These are phyloP conservation scores for Conomelus anceps DNA, from an alignment of 2,888 invertebrate species.

Conservation along the genomic window DNA sequence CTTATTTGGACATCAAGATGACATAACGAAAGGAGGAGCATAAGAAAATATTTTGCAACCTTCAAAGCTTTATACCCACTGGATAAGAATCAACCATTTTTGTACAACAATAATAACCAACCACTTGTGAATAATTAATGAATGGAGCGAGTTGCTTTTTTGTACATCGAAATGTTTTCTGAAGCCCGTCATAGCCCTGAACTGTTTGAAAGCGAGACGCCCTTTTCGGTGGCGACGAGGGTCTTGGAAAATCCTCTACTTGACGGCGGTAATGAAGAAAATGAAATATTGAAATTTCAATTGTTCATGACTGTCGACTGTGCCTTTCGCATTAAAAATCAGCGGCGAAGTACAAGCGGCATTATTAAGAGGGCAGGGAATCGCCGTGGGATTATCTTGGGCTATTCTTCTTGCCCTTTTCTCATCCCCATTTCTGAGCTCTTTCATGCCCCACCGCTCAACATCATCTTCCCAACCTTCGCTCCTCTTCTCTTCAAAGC, in stretches of 20 bases:
- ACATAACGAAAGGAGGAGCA: neutral
- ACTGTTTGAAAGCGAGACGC: neutral
- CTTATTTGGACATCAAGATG: neutral
- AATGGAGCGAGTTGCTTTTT: neutral
- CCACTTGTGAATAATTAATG: neutral
- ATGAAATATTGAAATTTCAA: neutral
- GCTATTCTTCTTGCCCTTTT: neutral
- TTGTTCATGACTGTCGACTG: neutral
- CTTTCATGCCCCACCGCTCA: neutral
- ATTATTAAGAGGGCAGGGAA: neutral
- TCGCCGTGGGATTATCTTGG: neutral
- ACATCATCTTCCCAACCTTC: no score
- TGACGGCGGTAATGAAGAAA: neutral
- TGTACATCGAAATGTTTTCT: neutral
- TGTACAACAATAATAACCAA: neutral
- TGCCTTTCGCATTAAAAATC: neutral
- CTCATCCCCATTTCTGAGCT: neutral
- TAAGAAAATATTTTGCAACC: neutral
- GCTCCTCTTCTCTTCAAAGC: neutral
- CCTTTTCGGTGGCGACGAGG: neutral
- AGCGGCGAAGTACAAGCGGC: neutral
- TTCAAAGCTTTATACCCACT: neutral
- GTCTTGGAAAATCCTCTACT: neutral
- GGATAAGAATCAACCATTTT: neutral
- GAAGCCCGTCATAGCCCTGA: neutral